Evolutionary conservation across 2,888 invertebrate genomes (phyloP), one percentile per base, ranked within the genome.

Genomic region (Busseola fusca): DNA sequence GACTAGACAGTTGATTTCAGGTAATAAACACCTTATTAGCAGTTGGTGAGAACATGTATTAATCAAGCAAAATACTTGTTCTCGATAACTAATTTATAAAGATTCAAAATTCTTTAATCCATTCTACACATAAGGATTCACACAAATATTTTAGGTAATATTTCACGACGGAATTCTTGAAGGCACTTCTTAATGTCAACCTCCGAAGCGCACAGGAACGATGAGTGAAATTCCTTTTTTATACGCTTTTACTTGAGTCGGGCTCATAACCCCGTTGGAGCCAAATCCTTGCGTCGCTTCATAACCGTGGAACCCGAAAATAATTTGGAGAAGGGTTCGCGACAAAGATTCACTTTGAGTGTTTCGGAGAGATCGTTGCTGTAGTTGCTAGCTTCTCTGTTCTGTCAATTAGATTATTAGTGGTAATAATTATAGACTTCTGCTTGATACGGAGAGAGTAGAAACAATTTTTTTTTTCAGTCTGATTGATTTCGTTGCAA

Each of bases 141-240:
- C 69, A 69, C 60, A 68, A 72, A 82, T 80, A 67, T 75, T 60
- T 79, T 71, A 63, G 58, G 68, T 75, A 70, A 81, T 81, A 83
- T 74, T 77, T 72, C 69, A 63, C 70, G 45, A 48, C 10, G 67
- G 69, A 76, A 81, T 83, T 79, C 69, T 45, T 67, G 65, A 67
- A 76, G 72, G 74, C 70, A 75, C 76, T 73, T 73, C 76, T 77
- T 76, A 76, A 76, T 69, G 69, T 77, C 68, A 74, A 81, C 72
- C 60, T 71, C 78, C 73, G 45, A 64, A 62, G 74, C 58, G 71
- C 69, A 70, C 60, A 73, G 71, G 74, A 78, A 80, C 71, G 76
- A 80, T 82, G 80, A 82, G 77, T 82, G 74, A 82, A 83, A 83
- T 83, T 80, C 84, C 77, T 80, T 80, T 82, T 82, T 83, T 83